These are phyloP conservation scores for Leucophenga maculata DNA, from an alignment of 2,888 invertebrate species.

Conservation along the genomic window DNA sequence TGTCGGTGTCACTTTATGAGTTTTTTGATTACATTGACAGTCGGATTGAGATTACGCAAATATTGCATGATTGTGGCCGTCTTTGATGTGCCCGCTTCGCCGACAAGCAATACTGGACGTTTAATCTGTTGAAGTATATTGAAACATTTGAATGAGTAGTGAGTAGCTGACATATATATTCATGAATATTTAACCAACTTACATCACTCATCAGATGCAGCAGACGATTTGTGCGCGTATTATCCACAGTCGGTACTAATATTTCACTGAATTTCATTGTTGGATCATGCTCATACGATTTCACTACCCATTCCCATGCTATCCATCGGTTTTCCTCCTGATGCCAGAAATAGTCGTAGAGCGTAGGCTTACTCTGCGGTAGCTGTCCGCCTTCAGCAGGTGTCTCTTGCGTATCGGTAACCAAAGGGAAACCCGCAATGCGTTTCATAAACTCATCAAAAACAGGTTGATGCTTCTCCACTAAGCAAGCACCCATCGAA, in stretches of 20 bases:
- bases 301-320: slow-evolving; percentile 88
- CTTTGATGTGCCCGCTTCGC: slow-evolving; percentile 94
- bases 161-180: slow-evolving; percentile 17
- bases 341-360: slow-evolving; percentile 89
- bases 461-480: slow-evolving; percentile 78
- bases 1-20: slow-evolving; percentile 11
- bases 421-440: slow-evolving; percentile 77
- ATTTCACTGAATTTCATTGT: slow-evolving; percentile 84
- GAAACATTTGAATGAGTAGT: background rate
- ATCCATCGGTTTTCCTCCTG: slow-evolving; percentile 80
- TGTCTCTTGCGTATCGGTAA: slow-evolving; percentile 78
- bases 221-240: slow-evolving; percentile 84
- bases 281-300: slow-evolving; percentile 82
- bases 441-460: slow-evolving; percentile 87
- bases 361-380: slow-evolving; percentile 79
- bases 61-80: slow-evolving; percentile 91
- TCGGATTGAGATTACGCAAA: slow-evolving; percentile 79
- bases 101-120: slow-evolving; percentile 87
- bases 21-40: slow-evolving; percentile 75
- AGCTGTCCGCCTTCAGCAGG: slow-evolving; percentile 81
- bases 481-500: slow-evolving; percentile 86
- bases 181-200: slow-evolving; percentile 38
- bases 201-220: slow-evolving; percentile 85
- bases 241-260: slow-evolving; percentile 92
- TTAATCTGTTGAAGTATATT: slow-evolving; percentile 74